These are phyloP conservation scores for Porites rus DNA, from an alignment of 92 coral and sea anemone species.

Conservation along the genomic window DNA sequence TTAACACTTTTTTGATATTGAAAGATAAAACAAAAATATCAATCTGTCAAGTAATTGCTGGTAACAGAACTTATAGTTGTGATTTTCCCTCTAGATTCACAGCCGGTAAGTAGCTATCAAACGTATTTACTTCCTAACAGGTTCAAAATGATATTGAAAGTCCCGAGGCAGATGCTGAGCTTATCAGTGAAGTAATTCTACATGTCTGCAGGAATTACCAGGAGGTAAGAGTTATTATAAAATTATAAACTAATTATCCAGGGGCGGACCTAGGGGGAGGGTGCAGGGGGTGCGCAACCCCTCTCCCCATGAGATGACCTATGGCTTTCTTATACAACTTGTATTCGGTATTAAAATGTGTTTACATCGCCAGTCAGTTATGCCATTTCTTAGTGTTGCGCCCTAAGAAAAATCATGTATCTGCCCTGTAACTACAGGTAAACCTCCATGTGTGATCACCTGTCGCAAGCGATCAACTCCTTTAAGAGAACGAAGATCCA, in stretches of 20 bases:
- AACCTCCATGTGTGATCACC: too few species aligned
- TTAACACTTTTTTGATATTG: not conserved
- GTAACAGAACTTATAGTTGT: not conserved
- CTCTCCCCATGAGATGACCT: too few species aligned
- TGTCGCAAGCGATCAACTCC: too few species aligned
- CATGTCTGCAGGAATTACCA: constrained; percentile 56
- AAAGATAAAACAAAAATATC: not conserved
- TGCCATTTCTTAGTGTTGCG: not conserved
- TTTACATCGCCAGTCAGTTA: too few species aligned
- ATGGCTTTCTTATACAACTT: too few species aligned
- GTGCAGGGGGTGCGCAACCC: too few species aligned
- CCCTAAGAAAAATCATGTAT: too few species aligned
- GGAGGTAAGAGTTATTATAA: constrained; percentile 37
- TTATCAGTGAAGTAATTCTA: constrained; percentile 67
- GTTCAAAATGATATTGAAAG: constrained; percentile 17
- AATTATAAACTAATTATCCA: not conserved
- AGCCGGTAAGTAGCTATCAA: not conserved
- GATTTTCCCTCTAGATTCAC: not conserved
- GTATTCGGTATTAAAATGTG: too few species aligned
- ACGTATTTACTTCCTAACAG: constrained; percentile 1
- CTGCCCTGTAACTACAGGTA: too few species aligned
- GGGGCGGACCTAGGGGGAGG: too few species aligned
- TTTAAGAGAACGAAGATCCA: too few species aligned
- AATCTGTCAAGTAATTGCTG: not conserved
- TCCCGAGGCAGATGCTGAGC: constrained; percentile 71